These are phyloP conservation scores for Odontothrips loti DNA, from an alignment of 2,888 invertebrate genomes.

Conservation along the genomic window DNA sequence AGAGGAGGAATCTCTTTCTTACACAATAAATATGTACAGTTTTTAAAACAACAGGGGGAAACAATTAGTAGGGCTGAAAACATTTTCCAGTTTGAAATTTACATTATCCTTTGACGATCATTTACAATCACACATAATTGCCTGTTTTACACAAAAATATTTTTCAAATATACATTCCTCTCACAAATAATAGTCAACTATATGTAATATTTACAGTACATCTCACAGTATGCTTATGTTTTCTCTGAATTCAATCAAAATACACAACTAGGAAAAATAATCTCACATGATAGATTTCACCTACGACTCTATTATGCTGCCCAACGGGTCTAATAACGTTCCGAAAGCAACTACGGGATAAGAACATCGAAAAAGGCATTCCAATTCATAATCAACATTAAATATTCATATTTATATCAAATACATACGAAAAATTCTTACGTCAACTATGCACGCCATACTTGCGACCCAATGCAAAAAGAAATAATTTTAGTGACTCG, in stretches of 20 bases:
- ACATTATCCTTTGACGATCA: not conserved
- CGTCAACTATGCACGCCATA: not conserved
- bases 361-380: not conserved
- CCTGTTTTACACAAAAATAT: conserved; percentile 19
- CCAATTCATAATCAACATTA: not conserved
- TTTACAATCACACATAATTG: conserved; percentile 17
- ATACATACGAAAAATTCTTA: not conserved
- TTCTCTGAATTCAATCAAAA: conserved; percentile 6
- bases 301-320: conserved; percentile 14
- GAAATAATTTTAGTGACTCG: conserved; percentile 17
- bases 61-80: conserved; percentile 10
- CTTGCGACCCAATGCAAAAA: conserved; percentile 26
- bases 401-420: conserved; percentile 9
- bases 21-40: not conserved
- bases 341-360: conserved; percentile 5
- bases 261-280: conserved; percentile 23
- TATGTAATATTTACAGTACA: conserved; percentile 1
- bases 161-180: conserved; percentile 23
- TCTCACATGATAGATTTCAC: conserved; percentile 22
- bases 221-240: conserved; percentile 17
- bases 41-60: not conserved
- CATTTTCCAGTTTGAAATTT: conserved; percentile 1
- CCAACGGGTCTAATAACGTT: not conserved
- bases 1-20: conserved; percentile 7
- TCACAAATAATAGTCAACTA: conserved; percentile 10